phyloP scores from a whole-genome alignment of 2,113 vertebrate genomes.

The Petrocephalus microphthalmus region DNA sequence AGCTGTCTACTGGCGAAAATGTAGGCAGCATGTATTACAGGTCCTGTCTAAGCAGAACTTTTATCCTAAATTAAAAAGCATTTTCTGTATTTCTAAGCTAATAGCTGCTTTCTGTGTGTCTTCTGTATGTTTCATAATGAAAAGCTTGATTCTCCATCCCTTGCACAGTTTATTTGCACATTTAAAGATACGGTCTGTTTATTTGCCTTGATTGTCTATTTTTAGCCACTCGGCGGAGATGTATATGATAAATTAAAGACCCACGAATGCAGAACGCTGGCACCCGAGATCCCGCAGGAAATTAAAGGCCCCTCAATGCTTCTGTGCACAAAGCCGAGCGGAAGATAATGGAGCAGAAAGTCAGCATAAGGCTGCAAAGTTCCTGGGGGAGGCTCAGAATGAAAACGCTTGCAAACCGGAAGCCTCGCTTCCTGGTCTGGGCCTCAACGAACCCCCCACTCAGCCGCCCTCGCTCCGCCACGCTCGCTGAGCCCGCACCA shows the following conservation, averaged over 20 bases:
- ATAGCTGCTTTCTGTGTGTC: neutral
- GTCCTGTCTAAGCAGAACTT: neutral
- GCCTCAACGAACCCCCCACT: neutral
- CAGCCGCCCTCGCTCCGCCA: neutral
- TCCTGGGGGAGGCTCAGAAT: slow-evolving; percentile 9
- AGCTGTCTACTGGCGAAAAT: neutral
- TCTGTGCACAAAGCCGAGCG: slow-evolving; percentile 25
- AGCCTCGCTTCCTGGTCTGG: neutral
- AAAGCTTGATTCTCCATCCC: neutral
- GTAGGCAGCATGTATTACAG: neutral
- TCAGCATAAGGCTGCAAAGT: slow-evolving; percentile 14
- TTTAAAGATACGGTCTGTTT: slow-evolving; percentile 15
- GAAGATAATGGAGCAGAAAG: slow-evolving; percentile 38
- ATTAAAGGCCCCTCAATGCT: slow-evolving; percentile 11
- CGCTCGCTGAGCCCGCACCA: neutral
- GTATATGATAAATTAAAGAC: slow-evolving; percentile 16
- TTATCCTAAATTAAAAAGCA: neutral
- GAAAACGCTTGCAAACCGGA: slow-evolving; percentile 16
- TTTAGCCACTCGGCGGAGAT: neutral
- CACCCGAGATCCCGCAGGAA: slow-evolving; percentile 22
- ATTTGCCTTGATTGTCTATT: slow-evolving; percentile 2
- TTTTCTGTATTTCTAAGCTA: neutral
- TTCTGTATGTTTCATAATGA: neutral
- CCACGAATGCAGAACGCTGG: slow-evolving; percentile 8
- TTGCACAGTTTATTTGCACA: neutral